Percentiles rank a stretch among this genome's conserved stretches.
Conservation (phyloP, 2,888 invertebrate species). For the Cataglyphis altisquamis region DNA sequence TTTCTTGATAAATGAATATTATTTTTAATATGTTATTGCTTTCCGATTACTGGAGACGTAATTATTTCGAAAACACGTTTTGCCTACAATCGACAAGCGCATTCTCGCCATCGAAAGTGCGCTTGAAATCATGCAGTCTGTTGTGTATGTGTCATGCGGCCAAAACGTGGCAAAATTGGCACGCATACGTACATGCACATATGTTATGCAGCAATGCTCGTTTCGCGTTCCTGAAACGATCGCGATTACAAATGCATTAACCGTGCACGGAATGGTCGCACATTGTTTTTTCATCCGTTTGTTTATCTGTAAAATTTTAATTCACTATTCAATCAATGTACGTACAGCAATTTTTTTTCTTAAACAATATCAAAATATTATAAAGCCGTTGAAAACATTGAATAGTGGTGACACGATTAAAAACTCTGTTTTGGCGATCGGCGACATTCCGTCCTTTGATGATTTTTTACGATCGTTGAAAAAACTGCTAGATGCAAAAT, state of each 20-base stretch:
- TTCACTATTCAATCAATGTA: constrained; percentile 36
- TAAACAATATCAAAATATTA: constrained; percentile 30
- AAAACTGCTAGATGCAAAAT: background rate
- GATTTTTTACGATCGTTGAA: background rate
- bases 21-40: background rate
- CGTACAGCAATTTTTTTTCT: constrained; percentile 5
- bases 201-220: constrained; percentile 16
- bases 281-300: constrained; percentile 18
- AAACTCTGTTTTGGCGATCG: background rate
- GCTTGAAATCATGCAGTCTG: background rate
- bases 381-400: constrained; percentile 47
- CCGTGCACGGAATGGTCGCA: background rate
- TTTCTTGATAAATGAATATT: background rate
- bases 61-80: background rate
- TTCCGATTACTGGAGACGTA: background rate
- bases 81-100: background rate
- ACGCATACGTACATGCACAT: constrained; percentile 11
- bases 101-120: constrained; percentile 2
- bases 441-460: background rate
- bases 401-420: background rate
- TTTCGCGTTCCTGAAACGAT: constrained; percentile 21
- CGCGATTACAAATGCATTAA: constrained; percentile 18
- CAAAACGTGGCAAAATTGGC: constrained; percentile 36
- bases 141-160: background rate
- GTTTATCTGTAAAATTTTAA: constrained; percentile 35